A percentile compares a stretch with the other conserved stretches of the same genome.
Conservation (phyloP, 2,113 vertebrate species). For the Falcunculus frontatus region DNA sequence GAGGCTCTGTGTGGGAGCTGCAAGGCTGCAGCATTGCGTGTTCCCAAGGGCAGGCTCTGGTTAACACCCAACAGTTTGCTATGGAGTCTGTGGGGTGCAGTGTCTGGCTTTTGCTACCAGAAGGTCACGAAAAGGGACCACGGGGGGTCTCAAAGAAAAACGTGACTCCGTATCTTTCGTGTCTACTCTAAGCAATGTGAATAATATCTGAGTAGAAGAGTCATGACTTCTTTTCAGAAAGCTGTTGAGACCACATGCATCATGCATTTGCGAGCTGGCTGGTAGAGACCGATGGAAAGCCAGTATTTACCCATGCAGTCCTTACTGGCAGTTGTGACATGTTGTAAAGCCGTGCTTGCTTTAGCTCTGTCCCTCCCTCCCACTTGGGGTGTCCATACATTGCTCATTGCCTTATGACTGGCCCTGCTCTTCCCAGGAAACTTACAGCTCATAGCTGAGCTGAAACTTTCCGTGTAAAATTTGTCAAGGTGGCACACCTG, state of each 20-base stretch:
- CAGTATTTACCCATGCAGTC: neutral
- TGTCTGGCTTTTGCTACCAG: neutral
- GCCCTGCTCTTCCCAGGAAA: neutral
- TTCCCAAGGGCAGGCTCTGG: neutral
- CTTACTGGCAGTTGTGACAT: neutral
- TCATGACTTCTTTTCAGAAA: neutral
- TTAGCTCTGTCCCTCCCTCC: neutral
- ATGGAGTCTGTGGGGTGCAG: neutral
- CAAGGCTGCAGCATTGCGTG: neutral
- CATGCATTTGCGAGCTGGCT: neutral
- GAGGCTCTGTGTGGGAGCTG: neutral
- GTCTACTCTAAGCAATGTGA: neutral
- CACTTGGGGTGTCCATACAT: neutral
- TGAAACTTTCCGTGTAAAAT: neutral
- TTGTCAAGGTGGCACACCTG: neutral
- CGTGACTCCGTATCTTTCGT: fast-evolving
- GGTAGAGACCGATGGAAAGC: neutral
- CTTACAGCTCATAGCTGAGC: neutral
- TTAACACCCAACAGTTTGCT: neutral
- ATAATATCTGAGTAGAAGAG: neutral
- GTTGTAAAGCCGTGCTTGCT: fast-evolving
- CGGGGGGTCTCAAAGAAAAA: neutral
- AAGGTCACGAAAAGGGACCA: neutral
- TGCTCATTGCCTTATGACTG: neutral
- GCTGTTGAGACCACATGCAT: neutral